Evolutionary conservation across 2,888 invertebrate genomes (phyloP), one percentile per base, ranked within the genome.

Genomic region (Tetranychus piercei): DNA sequence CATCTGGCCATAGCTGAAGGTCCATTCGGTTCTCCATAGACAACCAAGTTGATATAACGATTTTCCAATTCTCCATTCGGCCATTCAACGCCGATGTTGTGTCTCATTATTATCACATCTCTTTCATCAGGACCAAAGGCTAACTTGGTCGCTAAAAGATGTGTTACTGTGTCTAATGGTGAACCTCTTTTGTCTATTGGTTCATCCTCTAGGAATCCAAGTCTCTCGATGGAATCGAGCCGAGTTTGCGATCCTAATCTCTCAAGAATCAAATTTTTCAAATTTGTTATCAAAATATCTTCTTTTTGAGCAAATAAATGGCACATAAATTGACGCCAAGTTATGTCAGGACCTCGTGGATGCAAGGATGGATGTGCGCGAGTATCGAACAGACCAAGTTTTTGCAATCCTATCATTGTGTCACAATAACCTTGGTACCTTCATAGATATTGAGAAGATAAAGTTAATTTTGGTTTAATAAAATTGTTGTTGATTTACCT

Each of bases 1-100:
- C 92, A 91, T 80, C 90, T 88, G 0, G 93, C 90, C 99, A 99
- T 99, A 44, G 99, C 99, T 0, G 96, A 94, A 82, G 92, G 92
- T 1, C 90, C 90, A 75, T 81, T 78, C 8, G 82, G 80, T 22
- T 85, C 84, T 0, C 97, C 97, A 79, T 99, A 94, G 75, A 90
- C 89, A 0, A 96, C 91, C 84, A 97, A 87, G 78, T 84, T 84
- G 77, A 86, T 83, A 88, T 84, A 91, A 72, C 92, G 88, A 73
- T 87, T 85, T 83, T 97, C 96, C 77, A 76, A 76, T 73, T 78
- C 77, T 9, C 80, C 80, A 81, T 94, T 92, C 4, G 92, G 90
- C 93, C 95, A 95, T 76, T 89, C 87, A 75, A 96, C 91, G 44
- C 90, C 91, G 72, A 99, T 86, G 80, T 96, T 92, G 82, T 99